Evolutionary conservation across 2,113 vertebrate species (phyloP), one percentile per base, ranked within the genome.

Genomic region (Procavia capensis): DNA sequence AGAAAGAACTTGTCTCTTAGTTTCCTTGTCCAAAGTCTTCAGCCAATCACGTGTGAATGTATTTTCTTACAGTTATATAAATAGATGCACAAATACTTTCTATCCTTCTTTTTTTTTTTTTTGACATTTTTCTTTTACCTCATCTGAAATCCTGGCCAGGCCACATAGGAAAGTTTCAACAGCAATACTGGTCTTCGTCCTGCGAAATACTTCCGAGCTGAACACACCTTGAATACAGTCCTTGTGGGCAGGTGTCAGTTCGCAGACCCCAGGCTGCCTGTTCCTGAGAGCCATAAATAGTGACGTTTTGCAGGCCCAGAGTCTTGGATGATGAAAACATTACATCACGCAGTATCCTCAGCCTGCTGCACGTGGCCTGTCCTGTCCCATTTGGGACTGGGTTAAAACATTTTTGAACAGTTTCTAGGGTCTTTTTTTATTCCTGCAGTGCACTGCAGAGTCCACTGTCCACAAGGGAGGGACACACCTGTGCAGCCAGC

Each of bases 371-470:
- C 61, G 75, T 45, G 1, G 82, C 91, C 86, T 90, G 66, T 3
- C 54, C 85, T 34, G 85, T 83, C 84, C 88, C 84, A 25, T 76
- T 81, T 90, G 87, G 43, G 80, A 91, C 70, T 85, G 74, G 63
- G 31, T 90, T 34, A 91, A 82, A 88, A 68, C 16, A 3, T 39
- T 79, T 89, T 78, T 72, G 9, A 72, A 81, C 90, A 87, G 76
- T 54, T 87, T 82, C 45, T 31, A 19, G 66, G 39, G 59, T 95
- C 87, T 96, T 93, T 36, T 95, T 93, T 90, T 90, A 89, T 61
- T 31, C 50, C n/a, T 20, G 41, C 84, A 85, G 95, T 80, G 87
- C 93, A 93, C 45, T 91, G 75, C 4, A 43, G 75, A 94, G 89
- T 91, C 91, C 96, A 93, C 84, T 95, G n/a, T 11, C 6, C 20